Conservation (phyloP, 2,113 vertebrate genomes). For the Paralichthys olivaceus region DNA sequence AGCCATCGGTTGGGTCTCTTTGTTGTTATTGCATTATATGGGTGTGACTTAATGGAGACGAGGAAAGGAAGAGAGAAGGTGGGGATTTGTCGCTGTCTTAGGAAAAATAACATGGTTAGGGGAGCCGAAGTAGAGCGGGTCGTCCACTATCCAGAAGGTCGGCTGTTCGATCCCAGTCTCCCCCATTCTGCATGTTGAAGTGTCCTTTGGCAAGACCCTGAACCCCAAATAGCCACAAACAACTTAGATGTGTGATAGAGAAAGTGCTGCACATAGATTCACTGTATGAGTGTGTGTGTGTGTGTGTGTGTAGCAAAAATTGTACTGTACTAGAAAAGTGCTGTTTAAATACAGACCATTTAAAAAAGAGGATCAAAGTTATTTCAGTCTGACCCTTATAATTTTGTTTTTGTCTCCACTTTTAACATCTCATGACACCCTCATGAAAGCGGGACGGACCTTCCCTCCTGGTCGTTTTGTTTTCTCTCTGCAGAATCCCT, state of each 20-base stretch:
- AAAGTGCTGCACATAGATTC: neutral
- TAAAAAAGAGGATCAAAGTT: neutral
- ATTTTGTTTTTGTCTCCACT: neutral
- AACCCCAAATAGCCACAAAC: neutral
- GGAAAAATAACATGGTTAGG: neutral
- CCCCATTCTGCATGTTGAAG: neutral
- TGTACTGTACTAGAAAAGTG: no score
- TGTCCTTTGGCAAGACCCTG: neutral
- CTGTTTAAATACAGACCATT: neutral
- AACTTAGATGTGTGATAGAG: no score
- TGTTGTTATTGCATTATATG: conserved; percentile 59
- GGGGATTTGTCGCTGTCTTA: neutral
- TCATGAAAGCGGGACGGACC: neutral
- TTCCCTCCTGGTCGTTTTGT: conserved; percentile 3
- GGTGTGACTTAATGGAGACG: conserved; percentile 33
- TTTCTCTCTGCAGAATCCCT: conserved; percentile 8
- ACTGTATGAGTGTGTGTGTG: no score
- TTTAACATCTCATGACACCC: neutral
- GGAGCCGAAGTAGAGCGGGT: no score
- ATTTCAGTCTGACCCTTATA: conserved; percentile 2
- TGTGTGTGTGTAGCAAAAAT: no score
- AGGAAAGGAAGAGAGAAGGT: neutral
- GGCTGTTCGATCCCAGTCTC: neutral
- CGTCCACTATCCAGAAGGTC: neutral
- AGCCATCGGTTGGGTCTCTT: conserved; percentile 22